These are phyloP conservation scores for Ptychoptera albimana DNA, from an alignment of 2,888 invertebrate species.

Conservation along the genomic window DNA sequence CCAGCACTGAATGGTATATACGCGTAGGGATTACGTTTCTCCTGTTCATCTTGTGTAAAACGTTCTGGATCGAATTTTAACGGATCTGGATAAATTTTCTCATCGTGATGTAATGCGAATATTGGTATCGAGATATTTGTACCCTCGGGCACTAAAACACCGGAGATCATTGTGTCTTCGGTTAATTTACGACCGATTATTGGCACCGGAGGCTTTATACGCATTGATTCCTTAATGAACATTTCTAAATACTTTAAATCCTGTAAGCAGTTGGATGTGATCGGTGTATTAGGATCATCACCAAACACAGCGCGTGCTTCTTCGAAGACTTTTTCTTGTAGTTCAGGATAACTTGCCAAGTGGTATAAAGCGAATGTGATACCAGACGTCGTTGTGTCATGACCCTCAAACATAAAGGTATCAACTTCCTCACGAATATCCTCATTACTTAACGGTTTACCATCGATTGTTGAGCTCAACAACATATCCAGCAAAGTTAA, in stretches of 20 bases:
- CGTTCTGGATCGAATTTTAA: slow-evolving; percentile 26
- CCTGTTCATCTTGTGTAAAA: slow-evolving; percentile 19
- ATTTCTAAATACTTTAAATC: not conserved
- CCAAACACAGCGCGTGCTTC: not conserved
- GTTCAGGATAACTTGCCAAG: slow-evolving; percentile 15
- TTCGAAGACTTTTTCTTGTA: not conserved
- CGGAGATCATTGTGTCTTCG: not conserved
- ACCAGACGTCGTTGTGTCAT: slow-evolving; percentile 24
- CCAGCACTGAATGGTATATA: slow-evolving; percentile 30
- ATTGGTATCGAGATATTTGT: slow-evolving; percentile 18
- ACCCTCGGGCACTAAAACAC: no score
- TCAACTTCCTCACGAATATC: slow-evolving; percentile 51
- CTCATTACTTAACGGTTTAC: slow-evolving; percentile 36
- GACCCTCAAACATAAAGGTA: slow-evolving; percentile 51
- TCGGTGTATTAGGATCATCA: not conserved
- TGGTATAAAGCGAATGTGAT: slow-evolving; percentile 18
- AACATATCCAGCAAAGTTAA: slow-evolving; percentile 49
- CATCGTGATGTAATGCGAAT: slow-evolving; percentile 18
- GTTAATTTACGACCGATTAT: not conserved
- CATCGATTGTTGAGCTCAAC: slow-evolving; percentile 38
- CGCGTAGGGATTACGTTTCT: slow-evolving; percentile 25
- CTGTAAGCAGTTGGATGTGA: not conserved
- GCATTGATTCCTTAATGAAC: slow-evolving; percentile 43
- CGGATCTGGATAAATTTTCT: slow-evolving; percentile 21
- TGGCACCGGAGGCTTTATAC: not conserved